These are phyloP conservation scores for Julus scanicus DNA, from an alignment of 2,888 invertebrate genomes.

Conservation along the genomic window DNA sequence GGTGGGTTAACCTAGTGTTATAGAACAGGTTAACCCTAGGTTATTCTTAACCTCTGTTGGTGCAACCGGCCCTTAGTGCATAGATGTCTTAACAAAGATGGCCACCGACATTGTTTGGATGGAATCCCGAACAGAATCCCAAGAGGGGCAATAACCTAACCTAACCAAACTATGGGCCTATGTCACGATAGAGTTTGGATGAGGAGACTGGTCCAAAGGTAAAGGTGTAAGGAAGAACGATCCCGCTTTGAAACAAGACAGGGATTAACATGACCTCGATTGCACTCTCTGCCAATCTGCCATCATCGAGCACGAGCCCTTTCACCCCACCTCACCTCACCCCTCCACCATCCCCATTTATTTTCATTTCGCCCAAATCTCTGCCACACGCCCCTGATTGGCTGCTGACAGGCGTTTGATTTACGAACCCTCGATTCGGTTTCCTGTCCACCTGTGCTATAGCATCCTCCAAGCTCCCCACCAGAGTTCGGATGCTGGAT, in stretches of 20 bases:
- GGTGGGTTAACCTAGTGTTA: too few species aligned
- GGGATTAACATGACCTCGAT: neutral
- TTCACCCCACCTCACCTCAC: neutral
- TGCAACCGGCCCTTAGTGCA: too few species aligned
- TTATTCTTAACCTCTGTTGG: too few species aligned
- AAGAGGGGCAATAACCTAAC: too few species aligned
- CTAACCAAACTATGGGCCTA: too few species aligned
- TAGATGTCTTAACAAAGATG: too few species aligned
- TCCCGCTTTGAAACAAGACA: neutral
- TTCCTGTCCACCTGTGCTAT: slow-evolving; percentile 51
- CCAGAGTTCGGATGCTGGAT: slow-evolving; percentile 24
- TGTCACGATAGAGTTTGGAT: neutral
- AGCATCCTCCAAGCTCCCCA: slow-evolving; percentile 23
- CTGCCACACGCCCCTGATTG: slow-evolving; percentile 49
- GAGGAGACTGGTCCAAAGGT: neutral
- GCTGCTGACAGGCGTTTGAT: slow-evolving; percentile 49
- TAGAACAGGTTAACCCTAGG: too few species aligned
- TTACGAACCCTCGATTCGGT: slow-evolving; percentile 47
- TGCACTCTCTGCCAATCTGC: slow-evolving; percentile 25
- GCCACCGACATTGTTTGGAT: too few species aligned
- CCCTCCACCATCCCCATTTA: neutral
- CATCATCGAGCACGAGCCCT: slow-evolving; percentile 27
- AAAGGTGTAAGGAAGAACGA: neutral
- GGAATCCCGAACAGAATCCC: too few species aligned
- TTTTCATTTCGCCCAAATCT: slow-evolving; percentile 36